phyloP scores from a whole-genome alignment of 2,113 vertebrate genomes.

The Nycticebus coucang region DNA sequence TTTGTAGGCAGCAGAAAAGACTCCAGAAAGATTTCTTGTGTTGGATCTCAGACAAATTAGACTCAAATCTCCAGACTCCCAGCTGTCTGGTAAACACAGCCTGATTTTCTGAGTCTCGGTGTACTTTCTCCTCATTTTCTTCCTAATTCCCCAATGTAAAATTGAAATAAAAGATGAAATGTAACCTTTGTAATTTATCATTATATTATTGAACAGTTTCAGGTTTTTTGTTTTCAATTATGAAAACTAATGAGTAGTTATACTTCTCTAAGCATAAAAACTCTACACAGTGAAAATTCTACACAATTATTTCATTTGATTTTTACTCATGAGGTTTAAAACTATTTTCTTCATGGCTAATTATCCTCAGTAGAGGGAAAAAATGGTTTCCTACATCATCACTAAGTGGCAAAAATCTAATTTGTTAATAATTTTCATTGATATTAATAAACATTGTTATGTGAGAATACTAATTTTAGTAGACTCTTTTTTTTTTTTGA shows the following conservation, averaged over 20 bases:
- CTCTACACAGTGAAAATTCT: neutral
- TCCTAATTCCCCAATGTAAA: neutral
- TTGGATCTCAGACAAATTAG: neutral
- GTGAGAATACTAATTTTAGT: neutral
- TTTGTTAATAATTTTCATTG: conserved; percentile 6
- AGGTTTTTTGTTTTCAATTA: conserved; percentile 51
- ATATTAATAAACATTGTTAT: conserved; percentile 34
- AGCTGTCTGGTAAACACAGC: fast-evolving
- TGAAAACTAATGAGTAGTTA: conserved; percentile 13
- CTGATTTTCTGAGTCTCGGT: neutral
- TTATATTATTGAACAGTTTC: neutral
- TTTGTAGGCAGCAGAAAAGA: fast-evolving
- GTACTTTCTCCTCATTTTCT: neutral
- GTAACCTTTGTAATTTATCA: neutral
- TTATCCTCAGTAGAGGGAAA: neutral
- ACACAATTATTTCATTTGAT: conserved; percentile 49
- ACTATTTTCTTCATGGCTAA: conserved; percentile 43
- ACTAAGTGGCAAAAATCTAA: conserved; percentile 14
- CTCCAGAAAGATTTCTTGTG: fast-evolving
- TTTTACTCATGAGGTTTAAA: conserved; percentile 45
- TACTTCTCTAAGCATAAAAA: conserved; percentile 28
- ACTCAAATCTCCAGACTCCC: neutral
- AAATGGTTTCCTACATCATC: neutral
- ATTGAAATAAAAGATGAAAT: neutral
- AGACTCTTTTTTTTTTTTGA: too few relatives aligned